phyloP scores from a whole-genome alignment of 2,113 vertebrate species.

The Halichoeres trimaculatus region DNA sequence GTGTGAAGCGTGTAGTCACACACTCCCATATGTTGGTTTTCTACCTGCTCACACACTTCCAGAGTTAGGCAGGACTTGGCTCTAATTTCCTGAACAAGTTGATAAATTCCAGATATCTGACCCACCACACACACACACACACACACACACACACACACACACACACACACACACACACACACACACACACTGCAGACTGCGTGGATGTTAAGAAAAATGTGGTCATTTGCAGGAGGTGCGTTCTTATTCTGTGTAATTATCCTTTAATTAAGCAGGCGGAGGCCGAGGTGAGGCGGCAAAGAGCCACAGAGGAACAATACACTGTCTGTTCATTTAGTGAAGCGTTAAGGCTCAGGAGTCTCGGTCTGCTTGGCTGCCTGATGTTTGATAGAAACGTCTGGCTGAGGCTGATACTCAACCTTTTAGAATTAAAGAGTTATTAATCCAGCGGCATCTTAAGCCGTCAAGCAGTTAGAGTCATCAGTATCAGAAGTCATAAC shows the following conservation, averaged over 20 bases:
- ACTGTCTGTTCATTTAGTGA: constrained; percentile 72
- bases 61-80: constrained; percentile 49
- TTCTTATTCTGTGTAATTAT: constrained; percentile 77
- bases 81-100: constrained; percentile 76
- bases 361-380: constrained; percentile 8
- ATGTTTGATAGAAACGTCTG: constrained; percentile 31
- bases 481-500: neutral
- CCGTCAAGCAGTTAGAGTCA: neutral
- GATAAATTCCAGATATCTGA: constrained; percentile 78
- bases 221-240: constrained; percentile 21
- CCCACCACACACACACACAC: constrained; percentile 11
- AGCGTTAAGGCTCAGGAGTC: constrained; percentile 3
- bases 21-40: constrained; percentile 60
- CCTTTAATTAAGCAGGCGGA: constrained; percentile 83
- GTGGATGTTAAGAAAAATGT: constrained; percentile 37
- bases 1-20: constrained; percentile 7
- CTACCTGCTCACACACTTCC: constrained; percentile 60
- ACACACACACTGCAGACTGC: constrained; percentile 16
- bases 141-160: constrained; percentile 18
- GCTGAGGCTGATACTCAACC: neutral
- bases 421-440: constrained; percentile 33
- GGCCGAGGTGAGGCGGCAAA: constrained; percentile 60
- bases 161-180: constrained; percentile 16
- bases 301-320: constrained; percentile 77
- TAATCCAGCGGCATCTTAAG: constrained; percentile 21